A percentile compares a stretch with the other conserved stretches of the same genome.
These are phyloP conservation scores for Tetanocera ferruginea DNA, from an alignment of 2,888 invertebrate genomes.

Conservation along the genomic window DNA sequence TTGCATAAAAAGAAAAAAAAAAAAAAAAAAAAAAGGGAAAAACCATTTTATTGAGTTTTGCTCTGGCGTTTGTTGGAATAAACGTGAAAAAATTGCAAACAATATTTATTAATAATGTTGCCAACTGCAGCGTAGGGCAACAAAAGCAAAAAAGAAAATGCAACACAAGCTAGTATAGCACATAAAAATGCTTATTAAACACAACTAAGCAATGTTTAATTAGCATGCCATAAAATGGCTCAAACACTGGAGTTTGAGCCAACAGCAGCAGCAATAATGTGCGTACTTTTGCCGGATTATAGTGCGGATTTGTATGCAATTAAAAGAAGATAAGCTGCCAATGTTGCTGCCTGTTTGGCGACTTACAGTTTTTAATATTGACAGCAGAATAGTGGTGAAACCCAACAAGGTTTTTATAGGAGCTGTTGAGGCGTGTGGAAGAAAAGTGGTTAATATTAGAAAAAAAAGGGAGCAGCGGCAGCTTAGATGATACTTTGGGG, in stretches of 20 bases:
- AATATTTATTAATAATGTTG: not conserved
- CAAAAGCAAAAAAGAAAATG: not conserved
- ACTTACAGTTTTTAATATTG: not conserved
- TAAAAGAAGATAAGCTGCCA: slow-evolving; percentile 29
- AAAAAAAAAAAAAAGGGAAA: not conserved
- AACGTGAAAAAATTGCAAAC: not conserved
- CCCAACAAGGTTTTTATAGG: not conserved
- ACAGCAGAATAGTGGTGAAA: not conserved
- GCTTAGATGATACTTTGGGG: too few species aligned
- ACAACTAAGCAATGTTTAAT: slow-evolving; percentile 32
- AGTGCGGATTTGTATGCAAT: slow-evolving; percentile 35
- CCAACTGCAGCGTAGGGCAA: not conserved
- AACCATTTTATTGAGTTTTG: not conserved
- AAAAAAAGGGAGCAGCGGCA: not conserved
- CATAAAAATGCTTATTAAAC: slow-evolving; percentile 7
- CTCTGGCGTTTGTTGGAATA: not conserved
- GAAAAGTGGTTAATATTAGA: not conserved
- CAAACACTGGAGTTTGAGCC: not conserved
- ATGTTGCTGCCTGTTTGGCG: not conserved
- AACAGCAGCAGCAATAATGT: not conserved
- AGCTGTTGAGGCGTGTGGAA: not conserved
- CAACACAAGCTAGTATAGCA: not conserved
- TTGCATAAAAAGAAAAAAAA: too few species aligned
- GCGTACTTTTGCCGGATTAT: slow-evolving; percentile 33
- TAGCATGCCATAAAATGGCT: not conserved